Percentiles rank a stretch among this genome's conserved stretches.
phyloP scores from a whole-genome alignment of 2,888 invertebrate species.

The Coecobrya sp. region DNA sequence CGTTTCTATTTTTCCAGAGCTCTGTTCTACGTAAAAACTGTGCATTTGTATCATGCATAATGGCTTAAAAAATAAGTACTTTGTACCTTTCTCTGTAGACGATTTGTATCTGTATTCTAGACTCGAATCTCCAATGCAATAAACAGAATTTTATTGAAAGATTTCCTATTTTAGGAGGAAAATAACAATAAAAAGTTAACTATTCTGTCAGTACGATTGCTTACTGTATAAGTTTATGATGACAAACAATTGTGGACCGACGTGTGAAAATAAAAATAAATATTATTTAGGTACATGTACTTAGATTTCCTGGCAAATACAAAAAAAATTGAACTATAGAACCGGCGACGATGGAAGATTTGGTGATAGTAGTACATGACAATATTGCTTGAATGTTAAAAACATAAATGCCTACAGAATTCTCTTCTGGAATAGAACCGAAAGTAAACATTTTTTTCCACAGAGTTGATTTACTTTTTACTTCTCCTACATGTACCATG shows the following conservation, averaged over 20 bases:
- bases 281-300: background rate
- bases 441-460: background rate
- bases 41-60: background rate
- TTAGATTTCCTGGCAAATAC: background rate
- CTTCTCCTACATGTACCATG: background rate
- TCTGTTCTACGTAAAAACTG: background rate
- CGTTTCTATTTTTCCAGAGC: too few relatives aligned
- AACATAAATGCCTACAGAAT: too few relatives aligned
- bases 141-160: background rate
- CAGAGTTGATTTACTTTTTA: too few relatives aligned
- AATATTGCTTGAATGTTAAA: too few relatives aligned
- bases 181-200: background rate
- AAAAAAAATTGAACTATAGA: background rate
- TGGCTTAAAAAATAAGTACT: background rate
- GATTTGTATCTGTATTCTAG: too few relatives aligned
- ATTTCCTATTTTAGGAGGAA: background rate
- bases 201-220: background rate
- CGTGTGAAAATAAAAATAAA: background rate
- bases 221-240: background rate
- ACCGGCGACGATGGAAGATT: background rate
- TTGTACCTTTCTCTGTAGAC: too few relatives aligned
- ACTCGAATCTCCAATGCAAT: too few relatives aligned
- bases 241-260: background rate
- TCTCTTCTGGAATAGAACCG: too few relatives aligned
- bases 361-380: background rate